Conservation (phyloP, 1,140 invertebrate species). For the Lethocerus indicus region DNA sequence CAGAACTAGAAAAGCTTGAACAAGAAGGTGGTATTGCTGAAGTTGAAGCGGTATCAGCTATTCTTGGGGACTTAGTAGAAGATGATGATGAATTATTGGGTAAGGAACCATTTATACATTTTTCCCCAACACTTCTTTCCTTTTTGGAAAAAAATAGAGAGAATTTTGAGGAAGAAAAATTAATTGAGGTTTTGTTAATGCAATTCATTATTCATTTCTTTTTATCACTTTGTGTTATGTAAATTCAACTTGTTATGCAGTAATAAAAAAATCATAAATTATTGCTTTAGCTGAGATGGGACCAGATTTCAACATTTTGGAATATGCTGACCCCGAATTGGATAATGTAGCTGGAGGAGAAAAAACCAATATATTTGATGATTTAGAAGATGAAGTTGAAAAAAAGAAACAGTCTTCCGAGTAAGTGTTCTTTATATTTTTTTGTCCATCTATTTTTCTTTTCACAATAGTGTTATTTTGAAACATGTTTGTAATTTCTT, state of each 20-base stretch:
- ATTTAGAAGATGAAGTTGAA: slow-evolving; percentile 51
- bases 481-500: too few species aligned
- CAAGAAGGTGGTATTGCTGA: slow-evolving; percentile 45
- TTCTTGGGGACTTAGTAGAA: slow-evolving; percentile 60
- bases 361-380: slow-evolving; percentile 60
- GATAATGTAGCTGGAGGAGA: slow-evolving; percentile 55
- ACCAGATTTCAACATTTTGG: slow-evolving; percentile 87
- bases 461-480: too few species aligned
- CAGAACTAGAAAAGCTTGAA: slow-evolving; percentile 60
- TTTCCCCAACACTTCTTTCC: too few species aligned
- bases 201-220: not conserved
- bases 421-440: slow-evolving; percentile 19
- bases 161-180: too few species aligned
- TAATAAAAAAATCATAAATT: slow-evolving; percentile 2
- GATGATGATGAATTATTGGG: slow-evolving; percentile 77
- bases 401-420: slow-evolving; percentile 28
- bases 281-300: slow-evolving; percentile 56
- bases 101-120: slow-evolving; percentile 24
- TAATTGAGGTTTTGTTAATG: not conserved
- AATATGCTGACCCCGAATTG: slow-evolving; percentile 89
- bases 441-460: too few species aligned
- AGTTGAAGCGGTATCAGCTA: slow-evolving; percentile 57
- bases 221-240: not conserved
- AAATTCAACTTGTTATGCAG: not conserved
- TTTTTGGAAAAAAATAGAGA: too few species aligned